Evolutionary conservation across 2,888 invertebrate genomes (phyloP).

Genomic region (Lissonota sp.): DNA sequence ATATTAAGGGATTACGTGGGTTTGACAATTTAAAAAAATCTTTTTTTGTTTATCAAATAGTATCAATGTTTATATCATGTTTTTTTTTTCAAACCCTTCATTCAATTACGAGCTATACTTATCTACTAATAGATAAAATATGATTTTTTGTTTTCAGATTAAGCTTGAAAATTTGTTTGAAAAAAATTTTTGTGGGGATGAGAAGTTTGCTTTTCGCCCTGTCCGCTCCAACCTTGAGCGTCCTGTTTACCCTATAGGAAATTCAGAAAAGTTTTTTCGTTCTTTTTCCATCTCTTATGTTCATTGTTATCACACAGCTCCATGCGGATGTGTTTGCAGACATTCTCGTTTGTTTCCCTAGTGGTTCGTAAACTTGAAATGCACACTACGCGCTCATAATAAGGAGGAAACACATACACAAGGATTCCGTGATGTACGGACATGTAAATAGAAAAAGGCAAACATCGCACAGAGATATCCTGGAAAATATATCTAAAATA

Average conservation of each 20-base stretch:
- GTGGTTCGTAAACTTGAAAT: constrained; percentile 43
- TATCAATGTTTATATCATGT: too few species aligned
- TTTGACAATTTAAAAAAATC: too few species aligned
- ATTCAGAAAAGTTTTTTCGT: constrained; percentile 2
- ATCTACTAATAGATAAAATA: too few species aligned
- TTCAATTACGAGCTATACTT: too few species aligned
- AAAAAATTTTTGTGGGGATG: neutral
- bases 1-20: too few species aligned
- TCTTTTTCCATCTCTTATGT: neutral
- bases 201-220: neutral
- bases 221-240: neutral
- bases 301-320: neutral
- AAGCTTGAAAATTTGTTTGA: too few species aligned
- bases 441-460: constrained; percentile 12
- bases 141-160: too few species aligned
- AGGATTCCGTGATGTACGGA: neutral
- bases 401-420: constrained; percentile 25
- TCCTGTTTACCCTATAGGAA: neutral
- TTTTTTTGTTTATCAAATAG: too few species aligned
- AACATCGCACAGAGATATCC: constrained; percentile 15
- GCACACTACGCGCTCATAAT: constrained; percentile 26
- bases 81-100: too few species aligned
- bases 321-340: neutral
- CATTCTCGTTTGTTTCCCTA: constrained; percentile 30
- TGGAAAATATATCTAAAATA: constrained; percentile 55